phyloP scores from a whole-genome alignment of 2,888 invertebrate species.

The Alviniconcha strummeri region DNA sequence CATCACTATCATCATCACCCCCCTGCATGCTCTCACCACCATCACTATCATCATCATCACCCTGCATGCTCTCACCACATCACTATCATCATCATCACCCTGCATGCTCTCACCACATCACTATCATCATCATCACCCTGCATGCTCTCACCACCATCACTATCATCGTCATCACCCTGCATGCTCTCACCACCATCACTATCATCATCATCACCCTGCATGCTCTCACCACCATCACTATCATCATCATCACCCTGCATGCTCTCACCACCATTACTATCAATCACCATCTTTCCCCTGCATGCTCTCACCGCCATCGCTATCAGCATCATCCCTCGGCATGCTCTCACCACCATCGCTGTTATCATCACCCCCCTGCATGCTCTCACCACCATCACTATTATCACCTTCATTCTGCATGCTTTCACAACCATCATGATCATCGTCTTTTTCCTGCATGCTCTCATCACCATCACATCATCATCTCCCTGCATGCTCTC shows the following conservation, averaged over 20 bases:
- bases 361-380: not conserved
- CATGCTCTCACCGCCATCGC: not conserved
- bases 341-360: not conserved
- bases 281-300: not conserved
- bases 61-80: not conserved
- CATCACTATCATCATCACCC: not conserved
- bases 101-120: not conserved
- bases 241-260: not conserved
- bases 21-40: not conserved
- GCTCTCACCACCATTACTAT: not conserved
- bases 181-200: not conserved
- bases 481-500: not conserved
- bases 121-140: not conserved
- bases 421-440: not conserved
- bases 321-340: not conserved
- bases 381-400: not conserved
- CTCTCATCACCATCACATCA: not conserved
- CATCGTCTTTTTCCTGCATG: not conserved
- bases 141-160: not conserved
- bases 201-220: not conserved
- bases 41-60: not conserved
- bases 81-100: not conserved
- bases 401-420: not conserved
- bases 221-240: not conserved
- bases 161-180: not conserved